Conservation (phyloP, 2,888 invertebrate genomes). For the Phalera bucephala region DNA sequence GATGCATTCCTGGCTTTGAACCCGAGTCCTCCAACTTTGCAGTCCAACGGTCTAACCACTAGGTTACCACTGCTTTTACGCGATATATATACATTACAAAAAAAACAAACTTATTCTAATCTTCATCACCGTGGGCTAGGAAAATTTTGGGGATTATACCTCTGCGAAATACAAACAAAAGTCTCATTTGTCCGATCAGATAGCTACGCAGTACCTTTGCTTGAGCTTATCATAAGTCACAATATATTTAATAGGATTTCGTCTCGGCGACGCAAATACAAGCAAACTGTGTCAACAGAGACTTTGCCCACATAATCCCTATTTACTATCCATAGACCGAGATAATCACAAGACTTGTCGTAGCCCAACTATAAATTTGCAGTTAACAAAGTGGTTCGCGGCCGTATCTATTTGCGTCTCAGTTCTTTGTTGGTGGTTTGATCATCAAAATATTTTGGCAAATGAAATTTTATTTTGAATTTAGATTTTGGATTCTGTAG, state of each 20-base stretch:
- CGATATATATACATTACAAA: no score
- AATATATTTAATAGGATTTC: conserved; percentile 26
- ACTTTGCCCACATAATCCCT: conserved; percentile 23
- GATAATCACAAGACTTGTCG: conserved; percentile 13
- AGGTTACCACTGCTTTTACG: no score
- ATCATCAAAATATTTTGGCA: not conserved
- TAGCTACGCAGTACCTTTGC: not conserved
- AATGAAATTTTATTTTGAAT: not conserved
- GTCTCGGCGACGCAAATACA: conserved; percentile 23
- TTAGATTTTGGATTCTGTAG: not conserved
- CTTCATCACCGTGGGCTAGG: no score
- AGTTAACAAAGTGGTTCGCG: not conserved
- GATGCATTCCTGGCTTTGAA: no score
- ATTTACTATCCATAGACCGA: conserved; percentile 17
- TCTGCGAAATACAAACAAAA: no score
- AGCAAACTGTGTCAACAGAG: conserved; percentile 20
- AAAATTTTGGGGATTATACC: no score
- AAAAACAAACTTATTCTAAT: no score
- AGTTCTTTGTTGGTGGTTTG: not conserved
- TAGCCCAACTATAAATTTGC: conserved; percentile 1
- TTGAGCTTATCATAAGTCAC: conserved; percentile 15
- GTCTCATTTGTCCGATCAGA: no score
- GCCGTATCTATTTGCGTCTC: not conserved
- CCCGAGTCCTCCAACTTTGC: no score
- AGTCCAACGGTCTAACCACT: no score